A percentile compares a stretch with the other conserved stretches of the same genome.
Evolutionary conservation across 2,113 vertebrate genomes (phyloP).

Genomic region (Tachuris rubrigastra): DNA sequence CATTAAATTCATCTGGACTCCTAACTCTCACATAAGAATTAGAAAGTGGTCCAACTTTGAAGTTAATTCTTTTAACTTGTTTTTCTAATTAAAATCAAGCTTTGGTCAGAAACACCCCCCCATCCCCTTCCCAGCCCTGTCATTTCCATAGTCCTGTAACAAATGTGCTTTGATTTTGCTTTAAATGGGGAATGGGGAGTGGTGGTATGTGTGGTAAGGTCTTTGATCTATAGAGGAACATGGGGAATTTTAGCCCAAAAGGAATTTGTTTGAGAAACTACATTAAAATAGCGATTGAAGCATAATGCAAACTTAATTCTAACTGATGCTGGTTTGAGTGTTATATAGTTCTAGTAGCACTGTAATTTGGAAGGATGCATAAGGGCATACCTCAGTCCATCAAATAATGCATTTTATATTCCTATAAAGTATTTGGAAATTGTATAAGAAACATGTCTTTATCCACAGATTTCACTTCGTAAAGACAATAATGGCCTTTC

Average conservation of each 20-base stretch:
- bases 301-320: neutral
- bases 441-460: neutral
- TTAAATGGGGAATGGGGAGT: neutral
- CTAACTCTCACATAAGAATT: neutral
- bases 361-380: neutral
- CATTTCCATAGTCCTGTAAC: neutral
- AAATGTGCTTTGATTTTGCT: neutral
- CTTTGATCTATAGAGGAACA: neutral
- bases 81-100: neutral
- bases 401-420: neutral
- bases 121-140: rapidly evolving
- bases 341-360: neutral
- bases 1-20: neutral
- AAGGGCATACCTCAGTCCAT: neutral
- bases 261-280: neutral
- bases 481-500: neutral
- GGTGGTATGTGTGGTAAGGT: neutral
- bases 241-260: neutral
- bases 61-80: neutral
- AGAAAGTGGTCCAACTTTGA: neutral
- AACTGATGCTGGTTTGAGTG: neutral
- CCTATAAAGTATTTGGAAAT: neutral
- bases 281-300: neutral
- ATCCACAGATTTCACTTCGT: neutral
- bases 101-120: neutral